These are phyloP conservation scores for Phycodurus eques DNA, from an alignment of 2,113 vertebrate genomes.

Conservation along the genomic window DNA sequence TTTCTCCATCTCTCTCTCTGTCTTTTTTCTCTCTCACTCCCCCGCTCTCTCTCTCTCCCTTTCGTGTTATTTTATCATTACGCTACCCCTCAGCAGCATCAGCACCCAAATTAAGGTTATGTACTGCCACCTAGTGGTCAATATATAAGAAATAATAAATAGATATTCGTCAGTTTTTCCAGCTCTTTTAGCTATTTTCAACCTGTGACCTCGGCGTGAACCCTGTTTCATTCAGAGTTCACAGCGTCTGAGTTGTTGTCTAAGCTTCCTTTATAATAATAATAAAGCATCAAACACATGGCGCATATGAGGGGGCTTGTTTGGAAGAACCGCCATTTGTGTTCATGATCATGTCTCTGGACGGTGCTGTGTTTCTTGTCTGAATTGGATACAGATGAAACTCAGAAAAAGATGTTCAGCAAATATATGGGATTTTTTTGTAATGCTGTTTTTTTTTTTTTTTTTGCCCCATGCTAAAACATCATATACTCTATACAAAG, in stretches of 20 bases:
- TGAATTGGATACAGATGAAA: background rate
- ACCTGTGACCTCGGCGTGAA: slow-evolving; percentile 55
- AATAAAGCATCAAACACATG: slow-evolving; percentile 34
- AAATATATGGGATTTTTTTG: background rate
- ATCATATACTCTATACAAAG: background rate
- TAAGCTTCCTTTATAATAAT: slow-evolving; percentile 57
- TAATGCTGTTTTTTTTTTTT: background rate
- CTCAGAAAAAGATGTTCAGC: background rate
- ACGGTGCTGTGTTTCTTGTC: background rate
- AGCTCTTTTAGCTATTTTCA: slow-evolving; percentile 52
- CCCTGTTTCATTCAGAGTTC: slow-evolving; percentile 61
- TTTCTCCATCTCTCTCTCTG: slow-evolving; percentile 44
- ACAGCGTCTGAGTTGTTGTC: slow-evolving; percentile 51
- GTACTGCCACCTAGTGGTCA: slow-evolving; percentile 60
- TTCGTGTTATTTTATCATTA: slow-evolving; percentile 47
- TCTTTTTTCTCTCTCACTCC: slow-evolving; percentile 12
- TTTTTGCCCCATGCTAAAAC: background rate
- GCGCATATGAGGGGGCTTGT: slow-evolving; percentile 19
- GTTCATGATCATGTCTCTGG: slow-evolving; percentile 2
- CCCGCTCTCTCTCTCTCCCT: slow-evolving; percentile 31
- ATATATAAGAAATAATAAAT: background rate
- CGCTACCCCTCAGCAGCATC: slow-evolving; percentile 18
- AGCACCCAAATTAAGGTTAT: slow-evolving; percentile 22
- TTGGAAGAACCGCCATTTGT: slow-evolving; percentile 11
- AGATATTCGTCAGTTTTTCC: background rate